Conservation (phyloP, 1,140 invertebrate species). For the Orchesella cincta region DNA sequence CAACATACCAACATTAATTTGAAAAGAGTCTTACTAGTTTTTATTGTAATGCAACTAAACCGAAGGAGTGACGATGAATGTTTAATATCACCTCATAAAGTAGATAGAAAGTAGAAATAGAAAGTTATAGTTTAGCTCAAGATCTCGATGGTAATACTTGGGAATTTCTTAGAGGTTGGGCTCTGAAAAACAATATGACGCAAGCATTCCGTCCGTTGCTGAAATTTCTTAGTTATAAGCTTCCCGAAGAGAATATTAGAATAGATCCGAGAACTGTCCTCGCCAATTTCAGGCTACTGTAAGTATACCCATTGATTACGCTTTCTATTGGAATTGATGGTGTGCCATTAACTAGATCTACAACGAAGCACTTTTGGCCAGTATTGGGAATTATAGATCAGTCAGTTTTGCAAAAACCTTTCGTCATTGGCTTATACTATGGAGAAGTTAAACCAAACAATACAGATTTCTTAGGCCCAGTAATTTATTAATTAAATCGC, state of each 20-base stretch:
- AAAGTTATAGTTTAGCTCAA: too few relatives aligned
- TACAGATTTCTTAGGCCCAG: not conserved
- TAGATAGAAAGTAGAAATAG: too few relatives aligned
- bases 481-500: not conserved
- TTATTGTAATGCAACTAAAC: too few relatives aligned
- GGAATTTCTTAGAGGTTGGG: not conserved
- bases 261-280: constrained; percentile 16
- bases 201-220: not conserved
- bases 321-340: not conserved
- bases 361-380: not conserved
- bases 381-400: not conserved
- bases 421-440: not conserved
- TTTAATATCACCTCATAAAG: too few relatives aligned
- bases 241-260: not conserved
- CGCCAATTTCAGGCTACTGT: not conserved
- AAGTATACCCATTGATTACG: too few relatives aligned
- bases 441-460: not conserved
- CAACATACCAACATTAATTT: too few relatives aligned
- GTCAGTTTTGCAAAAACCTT: not conserved
- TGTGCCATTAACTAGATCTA: not conserved
- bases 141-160: too few relatives aligned
- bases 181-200: not conserved
- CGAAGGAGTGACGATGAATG: too few relatives aligned
- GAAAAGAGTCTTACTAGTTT: too few relatives aligned
- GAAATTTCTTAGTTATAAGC: not conserved